phyloP scores from a whole-genome alignment of 2,888 invertebrate genomes.

The Brachycybe producta region DNA sequence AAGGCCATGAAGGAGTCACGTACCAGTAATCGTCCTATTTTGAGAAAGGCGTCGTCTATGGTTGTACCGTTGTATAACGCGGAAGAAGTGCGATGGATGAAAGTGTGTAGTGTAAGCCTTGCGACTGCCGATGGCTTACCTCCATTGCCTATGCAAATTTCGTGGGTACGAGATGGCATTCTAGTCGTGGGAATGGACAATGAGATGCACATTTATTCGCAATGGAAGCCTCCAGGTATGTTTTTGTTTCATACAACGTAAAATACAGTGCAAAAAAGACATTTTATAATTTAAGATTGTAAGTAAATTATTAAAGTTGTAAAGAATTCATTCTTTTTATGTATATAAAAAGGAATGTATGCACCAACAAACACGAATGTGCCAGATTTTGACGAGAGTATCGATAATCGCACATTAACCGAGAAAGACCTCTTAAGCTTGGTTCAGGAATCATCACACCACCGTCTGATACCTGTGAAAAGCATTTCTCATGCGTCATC shows the following conservation, averaged over 20 bases:
- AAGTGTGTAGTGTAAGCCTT: slow-evolving; percentile 73
- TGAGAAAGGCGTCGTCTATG: slow-evolving; percentile 80
- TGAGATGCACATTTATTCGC: slow-evolving; percentile 98
- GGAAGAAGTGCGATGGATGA: slow-evolving; percentile 95
- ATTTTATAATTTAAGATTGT: slow-evolving; percentile 1
- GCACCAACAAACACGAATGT: slow-evolving; percentile 5
- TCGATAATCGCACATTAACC: slow-evolving; percentile 28
- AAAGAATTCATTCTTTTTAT: not conserved
- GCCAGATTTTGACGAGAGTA: slow-evolving; percentile 20
- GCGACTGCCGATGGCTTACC: slow-evolving; percentile 90
- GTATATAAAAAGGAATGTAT: slow-evolving; percentile 18
- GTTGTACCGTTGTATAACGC: slow-evolving; percentile 69
- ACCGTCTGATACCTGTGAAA: slow-evolving; percentile 24
- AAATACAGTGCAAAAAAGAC: slow-evolving; percentile 5
- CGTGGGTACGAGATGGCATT: slow-evolving; percentile 97
- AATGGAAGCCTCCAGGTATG: slow-evolving; percentile 49
- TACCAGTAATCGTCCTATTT: slow-evolving; percentile 36
- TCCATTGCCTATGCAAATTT: slow-evolving; percentile 94
- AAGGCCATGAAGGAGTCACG: slow-evolving; percentile 56
- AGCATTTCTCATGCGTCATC: slow-evolving; percentile 23
- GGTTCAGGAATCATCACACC: slow-evolving; percentile 25
- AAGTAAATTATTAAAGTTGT: not conserved
- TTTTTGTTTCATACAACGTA: not conserved
- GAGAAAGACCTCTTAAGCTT: slow-evolving; percentile 27
- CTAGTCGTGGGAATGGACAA: slow-evolving; percentile 98